Percentiles rank a stretch among this genome's conserved stretches.
Evolutionary conservation across 1,140 invertebrate genomes (phyloP).

Genomic region (Lethrus apterus): DNA sequence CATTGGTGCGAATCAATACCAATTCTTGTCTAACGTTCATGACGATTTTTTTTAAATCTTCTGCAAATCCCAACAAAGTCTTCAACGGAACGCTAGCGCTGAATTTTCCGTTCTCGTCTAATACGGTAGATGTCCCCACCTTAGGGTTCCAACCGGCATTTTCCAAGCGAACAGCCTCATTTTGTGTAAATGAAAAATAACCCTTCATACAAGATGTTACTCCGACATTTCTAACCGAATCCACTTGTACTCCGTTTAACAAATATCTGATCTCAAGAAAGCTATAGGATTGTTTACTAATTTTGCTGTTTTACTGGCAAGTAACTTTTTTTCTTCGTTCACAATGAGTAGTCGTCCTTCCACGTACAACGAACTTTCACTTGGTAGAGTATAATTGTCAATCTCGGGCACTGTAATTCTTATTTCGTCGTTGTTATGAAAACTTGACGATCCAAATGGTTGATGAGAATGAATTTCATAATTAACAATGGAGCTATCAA

Average conservation of each 20-base stretch:
- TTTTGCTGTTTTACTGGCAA: background rate
- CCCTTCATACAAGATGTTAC: conserved; percentile 24
- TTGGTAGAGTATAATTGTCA: conserved; percentile 15
- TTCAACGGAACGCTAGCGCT: too few species aligned
- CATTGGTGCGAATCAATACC: too few species aligned
- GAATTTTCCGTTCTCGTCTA: too few species aligned
- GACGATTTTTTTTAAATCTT: too few species aligned
- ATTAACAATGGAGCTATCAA: conserved; percentile 33
- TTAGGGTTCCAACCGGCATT: too few species aligned
- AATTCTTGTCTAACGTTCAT: too few species aligned
- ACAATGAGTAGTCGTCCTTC: conserved; percentile 12
- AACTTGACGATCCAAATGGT: conserved; percentile 34
- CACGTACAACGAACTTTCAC: conserved; percentile 12
- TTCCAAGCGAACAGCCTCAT: too few species aligned
- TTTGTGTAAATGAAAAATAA: conserved; percentile 18
- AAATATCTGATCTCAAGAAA: conserved; percentile 30
- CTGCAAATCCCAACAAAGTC: too few species aligned
- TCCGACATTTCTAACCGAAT: conserved; percentile 31
- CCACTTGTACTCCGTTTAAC: conserved; percentile 30
- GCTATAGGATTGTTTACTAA: conserved; percentile 18
- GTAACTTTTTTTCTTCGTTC: conserved; percentile 3
- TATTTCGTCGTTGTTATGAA: conserved; percentile 21
- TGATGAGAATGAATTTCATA: conserved; percentile 35
- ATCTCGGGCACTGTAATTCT: conserved; percentile 17
- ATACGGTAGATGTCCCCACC: too few species aligned